phyloP scores from a whole-genome alignment of 1,140 invertebrate genomes.

The Caerostris extrusa region DNA sequence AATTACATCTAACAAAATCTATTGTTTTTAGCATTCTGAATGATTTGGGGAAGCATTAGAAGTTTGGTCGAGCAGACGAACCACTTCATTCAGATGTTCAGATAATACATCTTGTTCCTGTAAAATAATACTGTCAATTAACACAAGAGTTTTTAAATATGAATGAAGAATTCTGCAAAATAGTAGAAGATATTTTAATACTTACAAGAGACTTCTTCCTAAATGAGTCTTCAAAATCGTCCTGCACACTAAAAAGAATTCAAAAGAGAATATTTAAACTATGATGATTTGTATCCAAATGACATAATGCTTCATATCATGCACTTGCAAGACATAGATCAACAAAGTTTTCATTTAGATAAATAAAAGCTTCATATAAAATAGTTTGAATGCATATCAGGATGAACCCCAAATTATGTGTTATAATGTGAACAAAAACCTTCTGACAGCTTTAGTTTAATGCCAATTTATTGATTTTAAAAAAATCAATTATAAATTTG shows the following conservation, averaged over 20 bases:
- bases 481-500: no score
- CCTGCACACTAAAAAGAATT: constrained; percentile 60
- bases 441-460: no score
- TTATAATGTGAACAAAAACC: no score
- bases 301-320: no score
- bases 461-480: no score
- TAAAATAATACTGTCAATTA: background rate
- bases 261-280: background rate
- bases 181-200: background rate
- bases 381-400: no score
- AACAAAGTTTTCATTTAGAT: no score
- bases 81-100: constrained; percentile 64
- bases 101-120: constrained; percentile 68
- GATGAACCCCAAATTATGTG: no score
- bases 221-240: constrained; percentile 73
- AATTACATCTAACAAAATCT: background rate
- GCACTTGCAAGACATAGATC: no score
- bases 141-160: background rate
- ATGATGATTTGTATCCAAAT: background rate
- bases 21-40: constrained; percentile 60
- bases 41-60: background rate
- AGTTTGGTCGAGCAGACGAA: constrained; percentile 62
- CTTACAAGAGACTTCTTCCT: constrained; percentile 65
- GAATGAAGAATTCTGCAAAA: no score
- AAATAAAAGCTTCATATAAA: no score